Percentiles rank a stretch among this genome's conserved stretches.
phyloP scores from a whole-genome alignment of 2,113 vertebrate species.

The Thermophis baileyi region DNA sequence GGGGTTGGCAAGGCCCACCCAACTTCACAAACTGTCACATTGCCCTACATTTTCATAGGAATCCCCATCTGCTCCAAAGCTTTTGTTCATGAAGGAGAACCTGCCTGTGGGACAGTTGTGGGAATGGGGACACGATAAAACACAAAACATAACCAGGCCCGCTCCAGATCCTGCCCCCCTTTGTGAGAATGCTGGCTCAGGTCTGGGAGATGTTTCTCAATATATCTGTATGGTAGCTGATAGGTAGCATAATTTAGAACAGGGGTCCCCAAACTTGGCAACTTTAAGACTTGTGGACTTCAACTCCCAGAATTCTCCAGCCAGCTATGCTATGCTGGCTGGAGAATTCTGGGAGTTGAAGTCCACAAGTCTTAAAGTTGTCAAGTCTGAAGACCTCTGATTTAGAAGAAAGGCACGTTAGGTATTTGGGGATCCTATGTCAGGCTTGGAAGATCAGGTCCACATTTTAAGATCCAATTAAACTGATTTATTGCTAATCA shows the following conservation, averaged over 20 bases:
- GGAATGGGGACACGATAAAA: background rate
- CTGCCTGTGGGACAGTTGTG: background rate
- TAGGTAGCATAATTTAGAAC: background rate
- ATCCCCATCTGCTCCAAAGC: background rate
- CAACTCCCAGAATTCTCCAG: too few relatives aligned
- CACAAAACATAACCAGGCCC: background rate
- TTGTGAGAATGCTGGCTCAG: background rate
- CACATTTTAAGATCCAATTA: background rate
- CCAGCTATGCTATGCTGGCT: too few relatives aligned
- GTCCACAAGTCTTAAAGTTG: too few relatives aligned
- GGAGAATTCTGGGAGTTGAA: too few relatives aligned
- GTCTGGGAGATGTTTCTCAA: background rate
- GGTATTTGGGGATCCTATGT: background rate
- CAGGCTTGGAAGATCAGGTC: background rate
- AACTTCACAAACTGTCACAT: background rate
- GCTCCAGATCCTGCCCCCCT: background rate
- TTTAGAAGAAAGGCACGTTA: background rate
- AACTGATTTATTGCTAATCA: background rate
- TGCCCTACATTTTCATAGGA: background rate
- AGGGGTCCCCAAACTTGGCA: too few relatives aligned
- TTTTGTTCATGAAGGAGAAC: background rate
- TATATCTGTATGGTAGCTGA: background rate
- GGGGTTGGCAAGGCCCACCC: background rate
- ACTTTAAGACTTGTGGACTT: too few relatives aligned
- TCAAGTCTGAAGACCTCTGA: too few relatives aligned